These are phyloP conservation scores for Eucera pruinosa DNA, from an alignment of 2,888 invertebrate genomes.

Conservation along the genomic window DNA sequence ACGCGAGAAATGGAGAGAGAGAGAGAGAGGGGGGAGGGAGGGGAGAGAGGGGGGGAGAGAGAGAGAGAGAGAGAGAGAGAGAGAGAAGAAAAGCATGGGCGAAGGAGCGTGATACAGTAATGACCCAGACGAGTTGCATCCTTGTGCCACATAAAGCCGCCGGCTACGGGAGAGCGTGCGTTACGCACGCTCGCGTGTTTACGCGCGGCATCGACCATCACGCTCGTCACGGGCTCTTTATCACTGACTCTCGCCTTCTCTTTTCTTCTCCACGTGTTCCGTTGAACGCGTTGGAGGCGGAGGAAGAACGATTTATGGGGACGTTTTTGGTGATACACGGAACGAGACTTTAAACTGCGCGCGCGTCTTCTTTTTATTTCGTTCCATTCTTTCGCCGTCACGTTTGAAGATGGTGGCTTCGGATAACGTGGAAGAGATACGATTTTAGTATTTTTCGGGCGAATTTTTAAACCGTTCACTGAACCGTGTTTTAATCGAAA, in stretches of 20 bases:
- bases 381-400: not conserved
- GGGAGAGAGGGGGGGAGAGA: not conserved
- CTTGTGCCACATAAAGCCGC: constrained; percentile 72
- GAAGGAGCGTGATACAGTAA: constrained; percentile 69
- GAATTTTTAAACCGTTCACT: too few species aligned
- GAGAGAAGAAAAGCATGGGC: not conserved
- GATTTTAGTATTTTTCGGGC: too few species aligned
- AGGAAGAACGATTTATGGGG: not conserved
- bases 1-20: constrained; percentile 2
- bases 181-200: constrained; percentile 46
- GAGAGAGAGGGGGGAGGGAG: constrained; percentile 6
- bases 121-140: constrained; percentile 77
- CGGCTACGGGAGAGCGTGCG: constrained; percentile 36
- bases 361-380: not conserved
- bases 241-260: not conserved
- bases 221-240: constrained; percentile 42
- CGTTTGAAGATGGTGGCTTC: not conserved
- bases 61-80: not conserved
- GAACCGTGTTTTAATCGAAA: too few species aligned
- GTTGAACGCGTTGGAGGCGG: not conserved
- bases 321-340: not conserved
- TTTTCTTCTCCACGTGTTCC: not conserved
- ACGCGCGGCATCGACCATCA: constrained; percentile 38
- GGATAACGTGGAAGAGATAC: too few species aligned
- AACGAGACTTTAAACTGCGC: not conserved